Evolutionary conservation across 2,888 invertebrate genomes (phyloP).

Genomic region (Drosophila macrothrix): DNA sequence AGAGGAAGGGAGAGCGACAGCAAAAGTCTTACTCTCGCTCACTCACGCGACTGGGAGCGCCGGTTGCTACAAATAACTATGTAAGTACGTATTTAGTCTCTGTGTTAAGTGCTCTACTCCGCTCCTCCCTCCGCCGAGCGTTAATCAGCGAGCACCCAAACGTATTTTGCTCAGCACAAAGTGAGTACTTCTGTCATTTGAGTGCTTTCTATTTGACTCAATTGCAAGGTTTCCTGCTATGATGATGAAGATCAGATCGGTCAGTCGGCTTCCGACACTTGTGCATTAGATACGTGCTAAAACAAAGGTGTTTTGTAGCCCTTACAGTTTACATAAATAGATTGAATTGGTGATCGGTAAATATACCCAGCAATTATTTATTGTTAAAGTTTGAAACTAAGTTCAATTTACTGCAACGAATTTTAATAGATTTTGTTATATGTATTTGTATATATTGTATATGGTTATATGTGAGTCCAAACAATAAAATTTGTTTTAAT

Average conservation of each 20-base stretch:
- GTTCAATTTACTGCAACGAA: background rate
- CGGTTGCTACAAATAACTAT: conserved; percentile 24
- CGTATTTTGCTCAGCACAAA: conserved; percentile 14
- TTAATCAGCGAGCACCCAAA: conserved; percentile 26
- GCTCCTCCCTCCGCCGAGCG: conserved; percentile 5
- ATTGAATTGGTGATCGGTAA: conserved; percentile 24
- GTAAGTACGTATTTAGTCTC: conserved; percentile 1
- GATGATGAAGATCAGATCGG: conserved; percentile 23
- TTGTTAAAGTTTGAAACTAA: background rate
- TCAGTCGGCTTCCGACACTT: conserved; percentile 14
- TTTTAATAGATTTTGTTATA: background rate
- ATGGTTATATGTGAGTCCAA: background rate
- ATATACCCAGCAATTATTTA: background rate
- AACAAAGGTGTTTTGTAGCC: background rate
- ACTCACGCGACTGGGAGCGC: conserved; percentile 15
- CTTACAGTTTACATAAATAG: background rate
- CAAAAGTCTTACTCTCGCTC: conserved; percentile 6
- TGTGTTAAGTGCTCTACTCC: conserved; percentile 2
- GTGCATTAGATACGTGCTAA: conserved; percentile 34
- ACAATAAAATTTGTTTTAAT: background rate
- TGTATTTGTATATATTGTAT: background rate
- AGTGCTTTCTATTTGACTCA: conserved; percentile 40
- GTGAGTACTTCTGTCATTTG: conserved; percentile 27
- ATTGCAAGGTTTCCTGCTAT: conserved; percentile 8
- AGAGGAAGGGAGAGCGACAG: conserved; percentile 23